Conservation (phyloP, 2,888 invertebrate genomes). For the Drosophila multiciliata region DNA sequence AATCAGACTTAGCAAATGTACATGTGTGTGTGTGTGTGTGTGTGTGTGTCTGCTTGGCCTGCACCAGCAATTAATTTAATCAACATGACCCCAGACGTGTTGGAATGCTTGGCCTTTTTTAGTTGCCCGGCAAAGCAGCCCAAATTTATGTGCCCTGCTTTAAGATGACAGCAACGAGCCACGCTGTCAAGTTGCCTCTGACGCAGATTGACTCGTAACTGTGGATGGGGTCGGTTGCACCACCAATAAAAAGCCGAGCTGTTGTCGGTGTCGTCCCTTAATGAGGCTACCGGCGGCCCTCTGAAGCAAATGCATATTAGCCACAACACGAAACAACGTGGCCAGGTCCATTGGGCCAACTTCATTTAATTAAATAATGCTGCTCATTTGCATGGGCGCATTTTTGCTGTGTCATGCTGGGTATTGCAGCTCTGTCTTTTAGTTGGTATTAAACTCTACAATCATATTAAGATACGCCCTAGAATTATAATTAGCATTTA, state of each 20-base stretch:
- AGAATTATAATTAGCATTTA: background rate
- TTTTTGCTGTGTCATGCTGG: background rate
- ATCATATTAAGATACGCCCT: background rate
- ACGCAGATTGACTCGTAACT: constrained; percentile 53
- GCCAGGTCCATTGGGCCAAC: constrained; percentile 35
- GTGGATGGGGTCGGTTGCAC: constrained; percentile 9
- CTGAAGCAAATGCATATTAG: constrained; percentile 34
- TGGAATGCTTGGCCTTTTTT: constrained; percentile 18
- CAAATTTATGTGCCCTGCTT: constrained; percentile 59
- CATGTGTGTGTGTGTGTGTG: constrained; percentile 12
- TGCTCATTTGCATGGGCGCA: constrained; percentile 56
- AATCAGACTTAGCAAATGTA: constrained; percentile 15
- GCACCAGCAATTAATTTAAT: constrained; percentile 68
- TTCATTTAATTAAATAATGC: constrained; percentile 64
- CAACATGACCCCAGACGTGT: constrained; percentile 33
- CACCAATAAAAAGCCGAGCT: constrained; percentile 43
- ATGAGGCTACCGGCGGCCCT: constrained; percentile 37
- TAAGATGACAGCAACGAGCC: constrained; percentile 42
- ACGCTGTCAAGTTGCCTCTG: constrained; percentile 16
- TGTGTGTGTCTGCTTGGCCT: constrained; percentile 27
- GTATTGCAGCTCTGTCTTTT: background rate
- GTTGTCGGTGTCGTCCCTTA: constrained; percentile 41
- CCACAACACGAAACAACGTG: constrained; percentile 19
- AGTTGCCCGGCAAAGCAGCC: background rate
- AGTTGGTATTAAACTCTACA: background rate